Evolutionary conservation across 2,888 invertebrate genomes (phyloP), one percentile per base, ranked within the genome.

Genomic region (Rotaria macrura): DNA sequence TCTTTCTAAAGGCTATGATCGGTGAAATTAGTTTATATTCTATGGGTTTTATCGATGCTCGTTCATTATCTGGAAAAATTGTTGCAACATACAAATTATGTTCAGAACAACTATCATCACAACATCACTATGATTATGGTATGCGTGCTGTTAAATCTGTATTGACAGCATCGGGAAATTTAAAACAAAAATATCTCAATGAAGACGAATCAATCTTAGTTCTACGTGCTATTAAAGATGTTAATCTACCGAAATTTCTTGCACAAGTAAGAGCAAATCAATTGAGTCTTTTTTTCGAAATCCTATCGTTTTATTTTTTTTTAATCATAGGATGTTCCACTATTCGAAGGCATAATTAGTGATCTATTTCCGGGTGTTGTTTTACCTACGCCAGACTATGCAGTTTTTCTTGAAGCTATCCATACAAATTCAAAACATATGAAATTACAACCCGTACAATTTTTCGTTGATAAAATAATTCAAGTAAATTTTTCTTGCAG

Each of bases 401-500:
- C 89, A 55, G 89, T 89, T 23, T 90, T 91, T 88, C 88, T 91
- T 88, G 89, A 90, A 40, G 89, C 90, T 43, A 88, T 91, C 49
- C 89, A 89, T 85, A 89, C 89, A 23, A 90, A 90, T 87, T 89
- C 90, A 65, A 87, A 88, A 84, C 90, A 90, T 87, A 87, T 89
- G 29, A 87, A 91, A 84, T 89, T 91, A 49, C 91, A 91, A 87
- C 87, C 90, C 40, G 90, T 90, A n/a, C 89, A 90, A 9, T 91
- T 90, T 89, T 91, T 91, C 88, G 88, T 91, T 49, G 90, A 90
- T 34, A 91, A 91, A 88, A 91, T 91, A 85, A 94, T 95, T 87
- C 96, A 96, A 92, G 91, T 91, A 87, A 55, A 55, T 72, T 86
- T 72, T 86, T 72, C 29, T 10, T 29, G 9, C 14, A n/a, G 4